These are phyloP conservation scores for Brachionus manjavacas DNA, from an alignment of 1,140 invertebrate species.

Conservation along the genomic window DNA sequence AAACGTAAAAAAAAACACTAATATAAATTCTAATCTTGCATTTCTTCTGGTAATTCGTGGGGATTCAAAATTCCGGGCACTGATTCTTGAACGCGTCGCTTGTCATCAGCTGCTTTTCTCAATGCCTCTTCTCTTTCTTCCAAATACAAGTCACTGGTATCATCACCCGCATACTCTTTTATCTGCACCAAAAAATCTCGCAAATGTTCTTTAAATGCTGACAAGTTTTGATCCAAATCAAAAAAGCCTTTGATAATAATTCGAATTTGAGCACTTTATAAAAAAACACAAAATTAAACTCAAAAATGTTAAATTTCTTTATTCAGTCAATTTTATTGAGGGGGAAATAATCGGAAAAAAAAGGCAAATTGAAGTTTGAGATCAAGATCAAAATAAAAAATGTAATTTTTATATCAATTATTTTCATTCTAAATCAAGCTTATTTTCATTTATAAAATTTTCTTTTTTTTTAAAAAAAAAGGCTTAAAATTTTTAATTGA, in stretches of 20 bases:
- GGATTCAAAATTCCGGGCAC: slow-evolving; percentile 69
- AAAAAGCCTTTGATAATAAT: slow-evolving; percentile 97
- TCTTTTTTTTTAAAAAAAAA: too few relatives aligned
- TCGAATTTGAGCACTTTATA: slow-evolving; percentile 79
- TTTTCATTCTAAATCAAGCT: too few relatives aligned
- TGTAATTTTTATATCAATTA: too few relatives aligned
- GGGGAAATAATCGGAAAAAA: slow-evolving; percentile 73
- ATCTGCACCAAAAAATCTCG: slow-evolving; percentile 99
- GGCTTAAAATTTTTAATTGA: too few relatives aligned
- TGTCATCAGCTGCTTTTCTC: slow-evolving; percentile 82
- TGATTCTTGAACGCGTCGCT: slow-evolving; percentile 80
- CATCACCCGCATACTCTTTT: slow-evolving; percentile 93
- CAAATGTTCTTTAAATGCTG: slow-evolving; percentile 94
- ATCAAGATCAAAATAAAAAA: too few relatives aligned
- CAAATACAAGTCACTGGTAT: slow-evolving; percentile 90
- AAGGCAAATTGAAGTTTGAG: too few relatives aligned
- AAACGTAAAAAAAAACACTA: background rate
- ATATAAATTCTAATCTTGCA: slow-evolving; percentile 70
- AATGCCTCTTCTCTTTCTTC: slow-evolving; percentile 87
- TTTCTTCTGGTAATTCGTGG: slow-evolving; percentile 80
- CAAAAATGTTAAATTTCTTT: slow-evolving; percentile 72
- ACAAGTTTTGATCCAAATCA: slow-evolving; percentile 89
- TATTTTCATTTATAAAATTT: too few relatives aligned
- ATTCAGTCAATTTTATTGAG: slow-evolving; percentile 61
- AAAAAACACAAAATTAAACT: slow-evolving; percentile 62